Evolutionary conservation across 2,888 invertebrate species (phyloP).

Genomic region (Cosmopolites sordidus): DNA sequence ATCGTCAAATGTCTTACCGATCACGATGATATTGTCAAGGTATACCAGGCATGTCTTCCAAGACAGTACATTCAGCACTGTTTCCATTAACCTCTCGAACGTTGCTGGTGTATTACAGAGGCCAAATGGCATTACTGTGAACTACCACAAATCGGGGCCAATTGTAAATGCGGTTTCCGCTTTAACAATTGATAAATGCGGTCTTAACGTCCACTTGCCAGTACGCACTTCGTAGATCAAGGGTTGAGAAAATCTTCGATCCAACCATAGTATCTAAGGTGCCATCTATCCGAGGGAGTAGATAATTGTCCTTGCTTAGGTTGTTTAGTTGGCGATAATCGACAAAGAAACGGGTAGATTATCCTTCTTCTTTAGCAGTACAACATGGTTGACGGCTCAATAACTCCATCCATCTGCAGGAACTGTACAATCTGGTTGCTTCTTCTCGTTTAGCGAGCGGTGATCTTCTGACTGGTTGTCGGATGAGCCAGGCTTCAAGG

Average conservation of each 20-base stretch:
- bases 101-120: too few relatives aligned
- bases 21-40: background rate
- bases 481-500: too few relatives aligned
- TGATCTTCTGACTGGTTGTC: too few relatives aligned
- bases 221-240: slow-evolving; percentile 27
- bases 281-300: too few relatives aligned
- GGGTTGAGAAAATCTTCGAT: slow-evolving; percentile 26
- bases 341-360: slow-evolving; percentile 28
- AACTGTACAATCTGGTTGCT: too few relatives aligned
- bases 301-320: slow-evolving; percentile 24
- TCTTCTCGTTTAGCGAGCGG: too few relatives aligned
- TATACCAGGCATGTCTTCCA: background rate
- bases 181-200: slow-evolving; percentile 22
- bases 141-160: slow-evolving; percentile 30
- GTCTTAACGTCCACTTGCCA: slow-evolving; percentile 25
- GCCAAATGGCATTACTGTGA: slow-evolving; percentile 32
- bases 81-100: too few relatives aligned
- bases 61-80: background rate
- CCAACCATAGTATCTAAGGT: slow-evolving; percentile 28
- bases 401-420: background rate
- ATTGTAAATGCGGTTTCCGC: slow-evolving; percentile 33
- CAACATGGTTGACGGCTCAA: slow-evolving; percentile 12
- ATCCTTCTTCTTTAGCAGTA: slow-evolving; percentile 29
- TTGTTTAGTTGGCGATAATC: slow-evolving; percentile 24
- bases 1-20: too few relatives aligned